Evolutionary conservation across 2,113 vertebrate species (phyloP).

Genomic region (Odocoileus virginianus): DNA sequence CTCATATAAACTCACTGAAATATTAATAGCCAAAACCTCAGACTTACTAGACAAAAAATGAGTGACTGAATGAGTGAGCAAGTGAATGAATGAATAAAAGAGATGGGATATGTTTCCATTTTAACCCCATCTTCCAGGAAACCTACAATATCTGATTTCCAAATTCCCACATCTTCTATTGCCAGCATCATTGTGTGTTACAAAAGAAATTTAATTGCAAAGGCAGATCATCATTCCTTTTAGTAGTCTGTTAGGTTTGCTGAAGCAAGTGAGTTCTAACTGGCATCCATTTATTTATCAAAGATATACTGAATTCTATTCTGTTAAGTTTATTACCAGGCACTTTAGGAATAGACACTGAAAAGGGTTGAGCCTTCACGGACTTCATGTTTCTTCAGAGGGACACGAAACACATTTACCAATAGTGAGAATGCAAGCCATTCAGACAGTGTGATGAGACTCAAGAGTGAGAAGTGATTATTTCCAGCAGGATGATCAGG

Average conservation of each 20-base stretch:
- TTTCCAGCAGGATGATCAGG: not conserved
- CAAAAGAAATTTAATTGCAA: not conserved
- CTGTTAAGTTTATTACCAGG: not conserved
- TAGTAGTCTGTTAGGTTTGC: not conserved
- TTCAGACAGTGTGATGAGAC: not conserved
- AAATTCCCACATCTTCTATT: not conserved
- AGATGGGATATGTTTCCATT: not conserved
- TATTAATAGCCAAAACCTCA: not conserved
- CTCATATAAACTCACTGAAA: not conserved
- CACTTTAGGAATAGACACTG: not conserved
- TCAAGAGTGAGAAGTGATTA: not conserved
- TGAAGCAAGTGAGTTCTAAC: not conserved
- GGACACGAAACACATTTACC: not conserved
- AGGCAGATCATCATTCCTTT: not conserved
- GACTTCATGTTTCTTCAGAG: not conserved
- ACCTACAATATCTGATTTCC: not conserved
- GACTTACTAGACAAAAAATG: not conserved
- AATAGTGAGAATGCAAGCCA: not conserved
- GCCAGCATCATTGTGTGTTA: not conserved
- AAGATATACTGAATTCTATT: not conserved
- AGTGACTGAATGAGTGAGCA: not conserved
- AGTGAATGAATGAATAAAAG: not conserved
- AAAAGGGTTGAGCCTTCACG: not conserved
- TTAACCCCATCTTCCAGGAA: not conserved
- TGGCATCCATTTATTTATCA: not conserved